Conservation (phyloP, 2,797 vertebrate genomes). For the Merluccius polli region DNA sequence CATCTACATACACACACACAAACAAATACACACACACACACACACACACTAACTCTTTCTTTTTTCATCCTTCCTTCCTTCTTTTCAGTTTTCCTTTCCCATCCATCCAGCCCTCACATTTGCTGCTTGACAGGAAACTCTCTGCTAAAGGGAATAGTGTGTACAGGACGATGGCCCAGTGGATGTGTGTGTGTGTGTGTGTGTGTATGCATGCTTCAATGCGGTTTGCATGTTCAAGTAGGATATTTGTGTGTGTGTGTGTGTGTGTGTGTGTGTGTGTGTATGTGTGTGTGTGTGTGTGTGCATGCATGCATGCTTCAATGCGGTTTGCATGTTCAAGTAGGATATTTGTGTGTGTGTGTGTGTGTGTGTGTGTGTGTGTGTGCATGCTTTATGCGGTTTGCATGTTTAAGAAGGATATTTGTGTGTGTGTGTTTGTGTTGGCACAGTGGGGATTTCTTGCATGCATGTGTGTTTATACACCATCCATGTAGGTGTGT, state of each 20-base stretch:
- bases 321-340: not conserved
- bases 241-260: constrained; percentile 5
- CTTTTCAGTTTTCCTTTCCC: constrained; percentile 14
- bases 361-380: not conserved
- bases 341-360: not conserved
- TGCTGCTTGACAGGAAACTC: constrained; percentile 33
- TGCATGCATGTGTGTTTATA: not conserved
- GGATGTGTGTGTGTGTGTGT: constrained; percentile 14
- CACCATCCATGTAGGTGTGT: not conserved
- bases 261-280: constrained; percentile 15
- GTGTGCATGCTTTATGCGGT: not conserved
- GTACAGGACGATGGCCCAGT: not conserved
- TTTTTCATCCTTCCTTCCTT: constrained; percentile 12
- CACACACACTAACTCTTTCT: constrained; percentile 24
- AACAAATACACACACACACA: not conserved
- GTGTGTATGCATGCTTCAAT: constrained; percentile 7
- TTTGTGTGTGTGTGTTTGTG: too few relatives aligned
- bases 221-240: too few relatives aligned
- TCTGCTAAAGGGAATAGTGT: constrained; percentile 33
- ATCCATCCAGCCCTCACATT: constrained; percentile 14
- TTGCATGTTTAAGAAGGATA: not conserved
- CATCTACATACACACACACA: constrained; percentile 53
- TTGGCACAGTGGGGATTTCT: not conserved
- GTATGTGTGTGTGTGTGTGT: not conserved
- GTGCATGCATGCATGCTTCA: not conserved